Evolutionary conservation across 2,113 vertebrate genomes (phyloP), one percentile per base, ranked within the genome.

Genomic region (Microtus oregoni): DNA sequence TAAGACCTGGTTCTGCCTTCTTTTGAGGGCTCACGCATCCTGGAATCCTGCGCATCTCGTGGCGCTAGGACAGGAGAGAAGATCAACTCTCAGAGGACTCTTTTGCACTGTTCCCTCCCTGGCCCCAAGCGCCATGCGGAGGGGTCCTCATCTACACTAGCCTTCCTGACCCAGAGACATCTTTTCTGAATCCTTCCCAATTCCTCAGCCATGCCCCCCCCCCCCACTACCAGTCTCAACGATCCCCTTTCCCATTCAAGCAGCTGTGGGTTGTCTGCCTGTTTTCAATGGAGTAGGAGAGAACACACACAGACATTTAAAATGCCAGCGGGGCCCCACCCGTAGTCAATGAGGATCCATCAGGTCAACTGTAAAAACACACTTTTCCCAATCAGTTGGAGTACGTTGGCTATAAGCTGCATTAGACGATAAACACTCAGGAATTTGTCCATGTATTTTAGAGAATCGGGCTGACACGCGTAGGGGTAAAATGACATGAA

Each of bases 401-500:
- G 47, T n/a, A 73, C 28, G 63, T 24, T 38, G 61, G 81, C 50
- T 78, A 50, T 7, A 55, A 94, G 65, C 88, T 30, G 24, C 22
- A 50, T 85, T 92, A 67, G 61, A 50, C 61, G 81, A 94, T 32
- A 88, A 87, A 95, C 24, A 82, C 32, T 63, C 38, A 78, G 61
- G 76, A 93, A 90, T 90, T 50, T 61, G 76, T 19, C 73, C 86
- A 1, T 20, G 79, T 89, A 86, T 44, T 96, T 89, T 70, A 94
- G 63, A 89, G 82, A 86, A 12, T 12, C 32, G 4, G 14, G 47
- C 61, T 91, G 47, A 86, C 58, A 72, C 70, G 44, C 47, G 87
- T 52, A 89, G 79, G 89, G 81, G 47, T 82, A 78, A 93, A 94
- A 88, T 63, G 90, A 92, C 90, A 92, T 1, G 87, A 41, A 47